A percentile compares a stretch with the other conserved stretches of the same genome.
Conservation (phyloP, 2,797 vertebrate species). For the Dromococcyx pavoninus region DNA sequence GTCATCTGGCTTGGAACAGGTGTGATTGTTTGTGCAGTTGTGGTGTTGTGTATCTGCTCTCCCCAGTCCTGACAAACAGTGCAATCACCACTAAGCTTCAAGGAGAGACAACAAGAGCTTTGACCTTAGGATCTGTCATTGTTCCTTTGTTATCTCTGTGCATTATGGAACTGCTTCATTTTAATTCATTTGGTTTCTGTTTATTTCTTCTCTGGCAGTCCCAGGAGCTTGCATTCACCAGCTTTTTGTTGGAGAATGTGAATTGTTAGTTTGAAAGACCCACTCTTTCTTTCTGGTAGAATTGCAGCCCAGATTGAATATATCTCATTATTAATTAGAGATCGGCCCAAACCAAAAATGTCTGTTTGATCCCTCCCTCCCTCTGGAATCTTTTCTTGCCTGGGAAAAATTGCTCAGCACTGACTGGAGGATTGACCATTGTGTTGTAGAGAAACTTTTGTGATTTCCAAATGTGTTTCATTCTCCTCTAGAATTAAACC, state of each 20-base stretch:
- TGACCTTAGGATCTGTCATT: slow-evolving; percentile 51
- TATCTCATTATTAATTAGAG: slow-evolving; percentile 42
- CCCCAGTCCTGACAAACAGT: background rate
- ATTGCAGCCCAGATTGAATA: background rate
- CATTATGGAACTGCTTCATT: slow-evolving; percentile 4
- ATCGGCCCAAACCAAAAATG: background rate
- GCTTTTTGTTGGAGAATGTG: background rate
- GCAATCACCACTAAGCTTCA: background rate
- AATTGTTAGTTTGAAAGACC: background rate
- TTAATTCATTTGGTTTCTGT: slow-evolving; percentile 14
- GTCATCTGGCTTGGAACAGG: slow-evolving; percentile 18
- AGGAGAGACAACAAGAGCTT: background rate
- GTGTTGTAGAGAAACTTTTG: background rate
- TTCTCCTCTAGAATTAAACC: slow-evolving; percentile 15
- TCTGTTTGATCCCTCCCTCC: slow-evolving; percentile 30
- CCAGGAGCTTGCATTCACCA: background rate
- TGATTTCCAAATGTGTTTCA: slow-evolving; percentile 1
- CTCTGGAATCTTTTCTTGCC: slow-evolving; percentile 51
- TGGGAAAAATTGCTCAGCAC: background rate
- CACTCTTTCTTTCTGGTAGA: background rate
- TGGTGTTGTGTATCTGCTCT: background rate
- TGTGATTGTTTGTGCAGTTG: background rate
- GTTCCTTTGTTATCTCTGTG: slow-evolving; percentile 10
- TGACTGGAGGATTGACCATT: slow-evolving; percentile 41
- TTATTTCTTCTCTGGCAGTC: slow-evolving; percentile 8